A percentile compares a stretch with the other conserved stretches of the same genome.
These are phyloP conservation scores for Heloderma charlesbogerti DNA, from an alignment of 2,113 vertebrate genomes.

Conservation along the genomic window DNA sequence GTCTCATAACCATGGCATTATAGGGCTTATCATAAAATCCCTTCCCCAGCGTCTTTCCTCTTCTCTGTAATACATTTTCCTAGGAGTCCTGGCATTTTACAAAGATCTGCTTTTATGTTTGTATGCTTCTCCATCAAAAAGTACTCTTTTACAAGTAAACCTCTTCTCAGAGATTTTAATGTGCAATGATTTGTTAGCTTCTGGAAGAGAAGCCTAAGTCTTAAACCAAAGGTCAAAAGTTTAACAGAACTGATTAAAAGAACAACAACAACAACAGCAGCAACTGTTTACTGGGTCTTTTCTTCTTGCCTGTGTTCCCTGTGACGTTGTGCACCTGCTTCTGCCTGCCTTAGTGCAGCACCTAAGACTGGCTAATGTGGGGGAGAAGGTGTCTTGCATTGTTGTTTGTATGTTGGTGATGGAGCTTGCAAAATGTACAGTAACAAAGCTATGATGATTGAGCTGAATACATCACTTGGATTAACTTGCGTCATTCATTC, in stretches of 20 bases:
- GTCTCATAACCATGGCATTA: conserved; percentile 21
- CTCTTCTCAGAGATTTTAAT: not conserved
- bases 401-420: not conserved
- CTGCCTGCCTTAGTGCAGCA: not conserved
- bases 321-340: no score
- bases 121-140: not conserved
- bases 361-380: not conserved
- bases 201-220: not conserved
- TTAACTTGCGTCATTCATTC: not conserved
- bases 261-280: no score
- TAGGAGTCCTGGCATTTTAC: not conserved
- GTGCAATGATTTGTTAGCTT: not conserved
- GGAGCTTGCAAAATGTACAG: not conserved
- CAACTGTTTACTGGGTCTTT: not conserved
- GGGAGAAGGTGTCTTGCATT: not conserved
- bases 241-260: not conserved
- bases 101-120: not conserved
- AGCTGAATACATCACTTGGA: not conserved
- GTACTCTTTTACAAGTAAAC: not conserved
- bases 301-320: no score
- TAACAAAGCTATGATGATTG: not conserved
- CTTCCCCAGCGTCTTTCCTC: conserved; percentile 13
- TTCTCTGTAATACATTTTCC: not conserved
- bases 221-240: not conserved
- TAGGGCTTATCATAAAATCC: not conserved